Evolutionary conservation across 1,140 invertebrate species (phyloP).

Genomic region (Venturia canescens): DNA sequence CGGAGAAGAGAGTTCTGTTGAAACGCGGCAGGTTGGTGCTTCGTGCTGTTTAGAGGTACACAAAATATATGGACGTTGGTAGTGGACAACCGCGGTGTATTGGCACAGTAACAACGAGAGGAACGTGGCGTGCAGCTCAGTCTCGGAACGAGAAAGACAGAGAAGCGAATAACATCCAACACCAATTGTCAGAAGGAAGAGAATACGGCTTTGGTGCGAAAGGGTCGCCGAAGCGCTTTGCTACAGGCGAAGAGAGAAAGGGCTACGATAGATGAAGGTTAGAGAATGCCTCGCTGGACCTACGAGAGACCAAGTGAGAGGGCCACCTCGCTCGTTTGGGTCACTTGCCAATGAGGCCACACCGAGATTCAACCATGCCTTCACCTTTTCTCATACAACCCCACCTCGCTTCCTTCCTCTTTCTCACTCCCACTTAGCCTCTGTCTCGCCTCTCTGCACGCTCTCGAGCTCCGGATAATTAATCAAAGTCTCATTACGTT

Average conservation of each 20-base stretch:
- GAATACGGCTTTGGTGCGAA: conserved; percentile 16
- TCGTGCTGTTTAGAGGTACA: conserved; percentile 4
- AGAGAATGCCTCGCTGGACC: background rate
- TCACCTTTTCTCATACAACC: conserved; percentile 14
- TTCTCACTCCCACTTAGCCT: conserved; percentile 40
- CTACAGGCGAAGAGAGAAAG: background rate
- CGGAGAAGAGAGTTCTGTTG: background rate
- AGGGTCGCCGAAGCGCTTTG: conserved; percentile 10
- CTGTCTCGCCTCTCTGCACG: conserved; percentile 24
- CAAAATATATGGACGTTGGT: conserved; percentile 28
- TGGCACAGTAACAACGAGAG: background rate
- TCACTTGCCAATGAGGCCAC: conserved; percentile 64
- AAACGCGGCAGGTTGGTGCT: background rate
- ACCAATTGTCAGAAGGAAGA: background rate
- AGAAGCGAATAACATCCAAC: background rate
- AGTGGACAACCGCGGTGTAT: background rate
- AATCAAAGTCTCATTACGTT: conserved; percentile 64
- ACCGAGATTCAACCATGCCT: conserved; percentile 19
- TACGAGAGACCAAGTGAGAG: conserved; percentile 11
- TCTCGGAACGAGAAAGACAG: background rate
- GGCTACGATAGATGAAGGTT: conserved; percentile 10
- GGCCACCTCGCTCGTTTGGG: conserved; percentile 51
- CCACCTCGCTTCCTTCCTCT: background rate
- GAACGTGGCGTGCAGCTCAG: background rate
- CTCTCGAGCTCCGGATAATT: conserved; percentile 62